phyloP scores from a whole-genome alignment of 2,113 vertebrate genomes.

The Scomber japonicus region DNA sequence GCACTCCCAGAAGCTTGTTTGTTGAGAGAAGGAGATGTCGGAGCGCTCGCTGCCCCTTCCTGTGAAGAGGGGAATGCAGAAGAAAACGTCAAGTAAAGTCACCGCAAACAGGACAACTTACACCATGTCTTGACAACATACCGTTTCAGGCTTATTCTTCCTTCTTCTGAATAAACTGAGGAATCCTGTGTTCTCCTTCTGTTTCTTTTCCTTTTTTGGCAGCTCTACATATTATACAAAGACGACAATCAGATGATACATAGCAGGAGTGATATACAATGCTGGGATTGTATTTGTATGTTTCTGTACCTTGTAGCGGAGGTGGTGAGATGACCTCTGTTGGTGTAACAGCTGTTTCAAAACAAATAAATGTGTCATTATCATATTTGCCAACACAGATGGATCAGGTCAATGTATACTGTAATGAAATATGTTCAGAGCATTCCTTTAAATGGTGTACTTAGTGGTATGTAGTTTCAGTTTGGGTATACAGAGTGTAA shows the following conservation, averaged over 20 bases:
- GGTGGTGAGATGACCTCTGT: conserved; percentile 43
- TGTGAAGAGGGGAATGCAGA: conserved; percentile 49
- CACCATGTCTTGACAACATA: conserved; percentile 60
- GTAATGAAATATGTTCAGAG: too few relatives aligned
- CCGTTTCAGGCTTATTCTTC: conserved; percentile 90
- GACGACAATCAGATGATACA: neutral
- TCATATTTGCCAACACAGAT: neutral
- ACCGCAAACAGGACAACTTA: neutral
- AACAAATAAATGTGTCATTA: conserved; percentile 10
- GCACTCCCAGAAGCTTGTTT: conserved; percentile 78
- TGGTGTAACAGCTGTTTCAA: conserved; percentile 46
- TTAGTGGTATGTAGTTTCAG: too few relatives aligned
- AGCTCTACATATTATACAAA: conserved; percentile 43
- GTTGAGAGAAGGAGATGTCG: conserved; percentile 85
- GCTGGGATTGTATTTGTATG: neutral
- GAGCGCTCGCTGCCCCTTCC: conserved; percentile 84
- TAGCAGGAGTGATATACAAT: neutral
- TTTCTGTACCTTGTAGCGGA: conserved; percentile 52
- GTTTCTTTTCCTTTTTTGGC: conserved; percentile 83
- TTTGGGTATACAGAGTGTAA: too few relatives aligned
- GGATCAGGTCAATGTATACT: neutral
- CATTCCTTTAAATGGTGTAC: too few relatives aligned
- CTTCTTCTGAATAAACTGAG: conserved; percentile 91
- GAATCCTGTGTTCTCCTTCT: conserved; percentile 89
- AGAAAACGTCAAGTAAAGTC: neutral